Evolutionary conservation across 1,140 invertebrate genomes (phyloP), one percentile per base, ranked within the genome.

Genomic region (Sminthurides bifidus): DNA sequence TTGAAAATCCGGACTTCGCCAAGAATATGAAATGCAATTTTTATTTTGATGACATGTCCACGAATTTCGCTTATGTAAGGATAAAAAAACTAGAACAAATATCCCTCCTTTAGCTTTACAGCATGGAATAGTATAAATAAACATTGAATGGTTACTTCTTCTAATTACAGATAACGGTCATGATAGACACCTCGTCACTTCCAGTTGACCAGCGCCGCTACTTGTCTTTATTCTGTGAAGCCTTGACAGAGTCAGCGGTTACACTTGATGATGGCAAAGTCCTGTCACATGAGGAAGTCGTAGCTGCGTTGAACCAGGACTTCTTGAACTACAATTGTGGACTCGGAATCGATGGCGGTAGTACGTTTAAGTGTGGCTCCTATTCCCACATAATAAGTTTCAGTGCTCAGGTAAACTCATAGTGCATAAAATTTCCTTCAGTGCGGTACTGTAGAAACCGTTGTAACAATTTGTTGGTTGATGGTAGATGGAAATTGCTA

Each of bases 51-150:
- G 78, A 86, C 66, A 72, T 89, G 15, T 79, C 83, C 56, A 85
- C 84, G 1, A 87, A 87, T 68, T 91, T 92, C 73, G 78, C 89
- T 60, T 83, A 88, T 72, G 85, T 89, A 69, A 78, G 81, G 78
- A 46, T 59, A 57, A 40, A 64, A 24, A 15, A 60, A 19, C 26
- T 44, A 52, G n/a, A 55, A 30, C 55, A 52, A 43, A 27, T 60
- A 30, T 50, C 5, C 30, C n/a, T 50, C 31, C 24, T 12, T 38
- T 38, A 29, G n/a, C 21, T 2, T 8, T 49, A 31, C 21, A 1
- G 8, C n/a, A 37, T 24, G 37, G 17, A 14, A 52, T 21, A 2
- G 19, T 29, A 38, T 38, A 17, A 27, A 15, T 24, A n/a, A n/a
- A n/a, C n/a, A n/a, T n/a, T n/a, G n/a, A n/a, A n/a, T n/a, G n/a